Evolutionary conservation across 1,140 invertebrate species (phyloP), one percentile per base, ranked within the genome.

Genomic region (Drosophila tropicalis): DNA sequence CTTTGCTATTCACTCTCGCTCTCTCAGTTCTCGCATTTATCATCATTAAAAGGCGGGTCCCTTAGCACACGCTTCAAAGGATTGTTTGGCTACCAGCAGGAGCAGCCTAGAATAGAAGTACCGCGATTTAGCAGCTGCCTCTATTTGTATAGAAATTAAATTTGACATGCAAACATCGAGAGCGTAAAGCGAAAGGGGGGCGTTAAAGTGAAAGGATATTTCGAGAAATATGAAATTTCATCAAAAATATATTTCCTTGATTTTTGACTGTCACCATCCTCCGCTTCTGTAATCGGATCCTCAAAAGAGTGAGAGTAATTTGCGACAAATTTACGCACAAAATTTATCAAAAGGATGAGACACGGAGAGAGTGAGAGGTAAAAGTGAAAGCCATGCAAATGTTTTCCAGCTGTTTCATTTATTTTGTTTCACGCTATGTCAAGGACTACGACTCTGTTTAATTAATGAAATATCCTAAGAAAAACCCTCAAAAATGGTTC

Each of bases 321-420:
- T 90, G 84, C 77, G 84, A 89, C 84, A 90, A 89, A 89, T 89
- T 89, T 87, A 39, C 77, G 78, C 69, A 67, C 58, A 19, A 61
- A 36, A 61, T 12, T 29, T 9, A 51, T 22, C 10, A 15, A 51
- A 19, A 51, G 17, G 44, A 19, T 6, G n/a, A 19, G 17, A 9
- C 15, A 19, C 2, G 19, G 44, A 10, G 10, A 41, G 9, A 62
- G n/a, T 39, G 36, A 32, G 17, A 39, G 56, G 54, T 25, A 62
- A 66, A 78, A 89, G 84, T 89, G 84, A 89, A 89, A 89, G 85
- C 77, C 84, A 89, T 90, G 85, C 85, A 90, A 87, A 87, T 87
- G 62, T 58, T 67, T 87, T 77, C 56, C 84, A 89, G 84, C 70
- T 89, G 84, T 73, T 78, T 69, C 19, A 22, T 71, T 51, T 65